Evolutionary conservation across 2,797 vertebrate species (phyloP).

Genomic region (Zenarchopterus dispar): DNA sequence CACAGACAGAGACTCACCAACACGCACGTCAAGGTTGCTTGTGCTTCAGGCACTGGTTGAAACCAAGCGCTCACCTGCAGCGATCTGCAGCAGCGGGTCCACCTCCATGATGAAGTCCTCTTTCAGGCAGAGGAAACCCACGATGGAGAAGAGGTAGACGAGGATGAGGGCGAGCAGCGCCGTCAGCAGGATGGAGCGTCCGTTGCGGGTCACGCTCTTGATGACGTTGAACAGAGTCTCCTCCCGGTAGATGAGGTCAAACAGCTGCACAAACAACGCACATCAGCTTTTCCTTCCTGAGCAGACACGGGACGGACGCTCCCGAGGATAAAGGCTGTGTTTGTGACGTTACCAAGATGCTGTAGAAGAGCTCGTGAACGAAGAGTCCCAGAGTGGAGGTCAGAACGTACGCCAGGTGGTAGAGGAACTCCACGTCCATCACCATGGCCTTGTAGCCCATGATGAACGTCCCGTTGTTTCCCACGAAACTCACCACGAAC

Average conservation of each 20-base stretch:
- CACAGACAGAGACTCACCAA: neutral
- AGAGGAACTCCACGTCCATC: conserved; percentile 96
- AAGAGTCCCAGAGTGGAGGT: conserved; percentile 94
- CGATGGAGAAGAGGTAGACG: conserved; percentile 98
- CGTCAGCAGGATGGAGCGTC: conserved; percentile 95
- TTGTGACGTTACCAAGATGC: conserved; percentile 88
- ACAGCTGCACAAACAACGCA: conserved; percentile 81
- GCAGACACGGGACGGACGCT: neutral
- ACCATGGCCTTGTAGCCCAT: conserved; percentile 96
- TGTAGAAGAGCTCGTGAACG: conserved; percentile 96
- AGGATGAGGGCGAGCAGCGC: conserved; percentile 97
- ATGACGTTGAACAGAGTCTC: conserved; percentile 98
- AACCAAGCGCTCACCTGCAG: conserved; percentile 56
- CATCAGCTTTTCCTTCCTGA: neutral
- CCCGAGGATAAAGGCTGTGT: accelerated
- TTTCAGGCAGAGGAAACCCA: conserved; percentile 95
- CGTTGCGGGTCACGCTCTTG: conserved; percentile 95
- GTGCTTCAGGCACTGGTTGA: neutral
- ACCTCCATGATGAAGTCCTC: conserved; percentile 98
- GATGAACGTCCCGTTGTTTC: conserved; percentile 97
- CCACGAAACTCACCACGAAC: conserved; percentile 97
- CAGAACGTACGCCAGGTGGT: conserved; percentile 93
- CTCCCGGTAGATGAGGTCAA: conserved; percentile 96
- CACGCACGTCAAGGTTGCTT: neutral
- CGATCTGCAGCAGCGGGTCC: conserved; percentile 81